Evolutionary conservation across 2,113 vertebrate genomes (phyloP), one percentile per base, ranked within the genome.

Genomic region (Cathartes aura): DNA sequence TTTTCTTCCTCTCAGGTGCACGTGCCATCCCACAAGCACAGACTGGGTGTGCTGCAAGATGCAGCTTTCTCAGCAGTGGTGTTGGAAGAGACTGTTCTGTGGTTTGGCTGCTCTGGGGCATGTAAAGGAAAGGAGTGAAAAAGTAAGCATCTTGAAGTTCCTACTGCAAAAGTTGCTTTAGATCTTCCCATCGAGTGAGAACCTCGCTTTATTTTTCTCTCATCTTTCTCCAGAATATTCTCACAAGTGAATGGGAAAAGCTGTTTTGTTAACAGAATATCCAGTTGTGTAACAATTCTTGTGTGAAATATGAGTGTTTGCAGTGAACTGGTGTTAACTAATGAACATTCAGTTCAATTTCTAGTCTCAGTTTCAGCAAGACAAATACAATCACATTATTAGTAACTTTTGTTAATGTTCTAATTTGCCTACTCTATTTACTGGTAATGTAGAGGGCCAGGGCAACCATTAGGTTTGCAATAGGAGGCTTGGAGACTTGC

Each of bases 271-370:
- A 75, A 82, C 6, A 5, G 55, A 36, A 34, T 90, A 79, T 55
- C 82, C 80, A 89, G 55, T 34, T 95, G 88, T 8, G 2, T 75
- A 93, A 70, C 64, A 93, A 59, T 55, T 80, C 45, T 64, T 73
- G 45, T 68, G 48, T 89, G 84, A 97, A 98, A 82, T 73, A 38
- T 7, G 59, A 84, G 7, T 70, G 72, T 58, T 89, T 93, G 45
- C 67, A 92, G 55, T 40, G 74, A 92, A 53, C 73, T 87, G 40
- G 17, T 89, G 47, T 71, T 82, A 96, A 66, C 45, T 50, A 87
- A 86, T 76, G 76, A 92, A 74, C 29, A 22, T 94, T 88, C 66
- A 78, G 62, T 95, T 97, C 66, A 66, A 45, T 73, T 94, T 80
- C 74, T 90, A 72, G 53, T 66, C 86, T 58, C 60, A 10, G 11